Percentiles rank a stretch among this genome's conserved stretches.
phyloP scores from a whole-genome alignment of 2,113 vertebrate genomes.

The Lasiurus borealis region DNA sequence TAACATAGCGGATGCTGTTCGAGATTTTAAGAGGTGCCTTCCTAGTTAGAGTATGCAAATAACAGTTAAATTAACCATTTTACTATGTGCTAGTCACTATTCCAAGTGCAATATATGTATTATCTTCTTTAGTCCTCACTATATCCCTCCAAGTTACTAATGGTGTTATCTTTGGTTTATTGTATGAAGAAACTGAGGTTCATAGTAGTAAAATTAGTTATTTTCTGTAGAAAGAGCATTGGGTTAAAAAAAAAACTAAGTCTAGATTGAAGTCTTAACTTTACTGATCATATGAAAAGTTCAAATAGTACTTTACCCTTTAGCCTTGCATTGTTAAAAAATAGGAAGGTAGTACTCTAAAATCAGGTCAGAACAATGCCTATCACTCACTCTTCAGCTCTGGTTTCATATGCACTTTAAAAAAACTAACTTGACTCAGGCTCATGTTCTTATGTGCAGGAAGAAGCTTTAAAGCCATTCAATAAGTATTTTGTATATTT shows the following conservation, averaged over 20 bases:
- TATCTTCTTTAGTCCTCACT: background rate
- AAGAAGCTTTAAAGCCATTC: background rate
- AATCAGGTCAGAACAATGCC: background rate
- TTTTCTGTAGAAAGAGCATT: background rate
- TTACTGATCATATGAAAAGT: background rate
- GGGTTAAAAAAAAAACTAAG: background rate
- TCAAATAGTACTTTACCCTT: background rate
- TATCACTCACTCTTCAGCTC: background rate
- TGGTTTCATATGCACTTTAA: slow-evolving; percentile 30
- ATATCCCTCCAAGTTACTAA: background rate
- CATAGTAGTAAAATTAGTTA: background rate
- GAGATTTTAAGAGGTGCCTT: background rate
- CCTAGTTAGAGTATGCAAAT: background rate
- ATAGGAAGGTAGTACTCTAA: background rate
- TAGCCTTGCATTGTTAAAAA: background rate
- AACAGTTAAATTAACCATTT: background rate
- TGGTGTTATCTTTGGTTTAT: background rate
- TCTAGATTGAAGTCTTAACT: slow-evolving; percentile 14
- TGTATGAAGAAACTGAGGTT: background rate
- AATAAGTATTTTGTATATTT: slow-evolving; percentile 49
- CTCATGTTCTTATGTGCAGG: background rate
- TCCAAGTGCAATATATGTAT: background rate
- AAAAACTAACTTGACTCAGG: background rate
- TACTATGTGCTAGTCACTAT: background rate
- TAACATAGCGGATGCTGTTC: background rate